Evolutionary conservation across 2,797 vertebrate species (phyloP).

Genomic region (Chloroceryle amazona): DNA sequence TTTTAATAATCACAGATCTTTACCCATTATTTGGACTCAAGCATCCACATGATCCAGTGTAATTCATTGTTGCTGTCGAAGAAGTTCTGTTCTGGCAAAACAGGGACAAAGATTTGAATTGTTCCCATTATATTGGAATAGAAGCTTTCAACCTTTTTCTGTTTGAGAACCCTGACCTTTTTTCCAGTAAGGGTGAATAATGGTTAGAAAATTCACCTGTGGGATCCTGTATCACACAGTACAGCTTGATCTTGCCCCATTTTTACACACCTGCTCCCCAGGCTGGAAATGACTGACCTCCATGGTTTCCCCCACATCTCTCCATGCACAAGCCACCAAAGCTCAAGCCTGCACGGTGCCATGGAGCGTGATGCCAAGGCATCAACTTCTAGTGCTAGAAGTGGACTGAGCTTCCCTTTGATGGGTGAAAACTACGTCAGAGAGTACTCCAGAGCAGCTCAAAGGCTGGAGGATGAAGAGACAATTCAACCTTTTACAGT

Average conservation of each 20-base stretch:
- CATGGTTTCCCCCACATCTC: background rate
- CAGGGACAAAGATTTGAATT: background rate
- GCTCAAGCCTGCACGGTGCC: background rate
- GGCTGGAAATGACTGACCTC: background rate
- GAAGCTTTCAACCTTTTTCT: background rate
- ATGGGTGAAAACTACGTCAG: background rate
- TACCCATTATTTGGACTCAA: background rate
- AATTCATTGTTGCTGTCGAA: background rate
- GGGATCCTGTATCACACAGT: background rate
- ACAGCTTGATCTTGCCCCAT: background rate
- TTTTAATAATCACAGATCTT: background rate
- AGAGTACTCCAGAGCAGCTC: background rate
- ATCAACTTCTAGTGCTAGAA: background rate
- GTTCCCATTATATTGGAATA: background rate
- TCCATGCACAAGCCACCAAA: background rate
- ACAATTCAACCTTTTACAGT: background rate
- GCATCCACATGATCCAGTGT: background rate
- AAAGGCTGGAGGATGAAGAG: background rate
- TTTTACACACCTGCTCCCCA: background rate
- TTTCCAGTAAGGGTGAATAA: background rate
- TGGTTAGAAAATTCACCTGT: background rate
- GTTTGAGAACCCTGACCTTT: background rate
- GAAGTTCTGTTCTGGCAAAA: background rate
- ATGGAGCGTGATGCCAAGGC: background rate
- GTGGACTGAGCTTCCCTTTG: background rate